Percentiles rank a stretch among this genome's conserved stretches.
Evolutionary conservation across 2,888 invertebrate genomes (phyloP).

Genomic region (Strigamia crassipes): DNA sequence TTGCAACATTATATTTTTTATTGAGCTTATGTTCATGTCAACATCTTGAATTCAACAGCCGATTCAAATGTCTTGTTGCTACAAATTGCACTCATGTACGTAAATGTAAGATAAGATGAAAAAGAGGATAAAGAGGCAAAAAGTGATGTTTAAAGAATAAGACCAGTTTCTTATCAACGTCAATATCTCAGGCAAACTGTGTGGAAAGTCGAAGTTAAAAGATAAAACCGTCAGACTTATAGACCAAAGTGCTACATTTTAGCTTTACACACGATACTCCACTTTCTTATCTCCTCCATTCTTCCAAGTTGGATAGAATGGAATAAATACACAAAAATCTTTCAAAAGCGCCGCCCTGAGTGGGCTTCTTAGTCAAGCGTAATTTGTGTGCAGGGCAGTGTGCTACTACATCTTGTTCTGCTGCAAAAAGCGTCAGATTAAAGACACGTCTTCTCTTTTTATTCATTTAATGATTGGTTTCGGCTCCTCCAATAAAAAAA

Average conservation of each 20-base stretch:
- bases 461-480: conserved; percentile 26
- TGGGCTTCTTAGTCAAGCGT: background rate
- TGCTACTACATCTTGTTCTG: background rate
- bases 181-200: conserved; percentile 12
- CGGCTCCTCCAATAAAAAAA: background rate
- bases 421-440: background rate
- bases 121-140: background rate
- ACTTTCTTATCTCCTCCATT: background rate
- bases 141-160: background rate
- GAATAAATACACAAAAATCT: conserved; percentile 12
- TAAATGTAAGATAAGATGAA: background rate
- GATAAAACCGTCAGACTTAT: background rate
- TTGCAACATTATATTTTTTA: too few relatives aligned
- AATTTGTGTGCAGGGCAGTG: conserved; percentile 11
- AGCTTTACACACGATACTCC: conserved; percentile 22
- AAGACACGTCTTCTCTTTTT: conserved; percentile 22
- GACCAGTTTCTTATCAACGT: background rate
- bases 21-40: background rate
- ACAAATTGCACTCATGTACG: background rate
- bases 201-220: background rate
- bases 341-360: background rate
- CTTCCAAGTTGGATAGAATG: background rate
- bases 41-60: background rate
- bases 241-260: background rate
- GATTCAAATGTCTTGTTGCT: background rate